These are phyloP conservation scores for Syngnathus rostellatus DNA, from an alignment of 2,797 vertebrate species.

Conservation along the genomic window DNA sequence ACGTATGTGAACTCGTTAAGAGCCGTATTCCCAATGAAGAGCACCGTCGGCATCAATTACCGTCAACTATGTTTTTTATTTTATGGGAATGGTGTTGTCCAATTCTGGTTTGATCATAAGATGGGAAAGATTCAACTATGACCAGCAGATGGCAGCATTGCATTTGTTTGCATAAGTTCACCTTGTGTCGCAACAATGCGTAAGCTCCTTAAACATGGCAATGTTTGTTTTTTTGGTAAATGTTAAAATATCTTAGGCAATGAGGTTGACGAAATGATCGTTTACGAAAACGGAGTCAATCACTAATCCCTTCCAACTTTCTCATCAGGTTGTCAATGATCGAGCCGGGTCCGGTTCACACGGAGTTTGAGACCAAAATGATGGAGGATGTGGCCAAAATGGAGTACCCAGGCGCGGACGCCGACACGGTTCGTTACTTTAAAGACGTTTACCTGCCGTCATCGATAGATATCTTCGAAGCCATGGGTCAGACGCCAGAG, in stretches of 20 bases:
- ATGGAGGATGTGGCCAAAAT: constrained; percentile 77
- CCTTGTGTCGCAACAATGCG: too few species aligned
- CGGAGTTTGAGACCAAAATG: constrained; percentile 86
- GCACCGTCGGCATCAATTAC: too few species aligned
- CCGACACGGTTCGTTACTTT: constrained; percentile 79
- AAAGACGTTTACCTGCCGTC: constrained; percentile 83
- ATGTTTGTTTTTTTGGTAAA: too few species aligned
- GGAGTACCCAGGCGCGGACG: constrained; percentile 76
- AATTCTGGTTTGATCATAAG: too few species aligned
- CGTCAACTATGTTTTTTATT: not conserved
- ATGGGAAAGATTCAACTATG: too few species aligned
- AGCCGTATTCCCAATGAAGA: not conserved
- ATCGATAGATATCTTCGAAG: constrained; percentile 79
- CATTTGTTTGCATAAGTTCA: too few species aligned
- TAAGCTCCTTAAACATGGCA: too few species aligned
- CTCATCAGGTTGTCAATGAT: constrained; percentile 80
- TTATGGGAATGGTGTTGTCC: not conserved
- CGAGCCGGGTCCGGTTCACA: constrained; percentile 86
- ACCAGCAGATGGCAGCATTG: too few species aligned
- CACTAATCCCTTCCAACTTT: constrained; percentile 26
- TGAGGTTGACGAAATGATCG: not conserved
- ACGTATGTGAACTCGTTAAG: constrained; percentile 1
- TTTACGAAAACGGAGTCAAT: too few species aligned
- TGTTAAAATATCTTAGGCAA: not conserved
- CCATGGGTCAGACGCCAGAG: constrained; percentile 80